Evolutionary conservation across 2,113 vertebrate genomes (phyloP), one percentile per base, ranked within the genome.

Genomic region (Gallinago undulata): DNA sequence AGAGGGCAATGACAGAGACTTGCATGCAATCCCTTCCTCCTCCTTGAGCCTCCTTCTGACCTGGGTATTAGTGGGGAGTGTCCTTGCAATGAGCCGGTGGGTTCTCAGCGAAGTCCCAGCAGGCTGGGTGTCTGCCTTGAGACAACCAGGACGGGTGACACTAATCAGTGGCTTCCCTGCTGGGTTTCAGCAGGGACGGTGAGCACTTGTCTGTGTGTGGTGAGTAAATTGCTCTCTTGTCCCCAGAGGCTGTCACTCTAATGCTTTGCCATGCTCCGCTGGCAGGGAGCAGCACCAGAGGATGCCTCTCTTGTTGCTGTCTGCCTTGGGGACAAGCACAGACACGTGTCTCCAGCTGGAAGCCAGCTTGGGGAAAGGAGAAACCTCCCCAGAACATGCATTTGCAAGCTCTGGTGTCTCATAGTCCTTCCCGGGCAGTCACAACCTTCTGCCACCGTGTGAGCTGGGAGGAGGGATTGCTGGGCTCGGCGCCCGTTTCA

Each of bases 161-260:
- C 63, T 41, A 17, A 90, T 66, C 55, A 70, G 50, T 1, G 1
- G 70, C 67, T 96, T 3, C 2, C n/a, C 50, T 59, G 11, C n/a
- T 41, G 53, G 47, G 66, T 50, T 83, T 83, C 90, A 86, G 63
- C n/a, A 19, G 63, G 51, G 57, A 83, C 31, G 51, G 59, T 0
- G 0, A 94, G 55, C 1, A 0, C 72, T 93, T 80, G 63, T 93
- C 75, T 3, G 0, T 57, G 31, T 13, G 7, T 4, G 4, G 79
- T 31, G 56, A 67, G 51, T 66, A 83, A 90, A 84, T 88, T 67
- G 72, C 72, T 95, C 59, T 86, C 4, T 2, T 53, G 76, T 90
- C 90, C 72, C 92, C 4, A 1, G 64, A 91, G 82, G 67, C 90
- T 91, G 93, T 80, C 90, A 84, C 75, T 87, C 47, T 50, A 64